Conservation (phyloP, 2,888 invertebrate species). For the Nomada fabriciana region DNA sequence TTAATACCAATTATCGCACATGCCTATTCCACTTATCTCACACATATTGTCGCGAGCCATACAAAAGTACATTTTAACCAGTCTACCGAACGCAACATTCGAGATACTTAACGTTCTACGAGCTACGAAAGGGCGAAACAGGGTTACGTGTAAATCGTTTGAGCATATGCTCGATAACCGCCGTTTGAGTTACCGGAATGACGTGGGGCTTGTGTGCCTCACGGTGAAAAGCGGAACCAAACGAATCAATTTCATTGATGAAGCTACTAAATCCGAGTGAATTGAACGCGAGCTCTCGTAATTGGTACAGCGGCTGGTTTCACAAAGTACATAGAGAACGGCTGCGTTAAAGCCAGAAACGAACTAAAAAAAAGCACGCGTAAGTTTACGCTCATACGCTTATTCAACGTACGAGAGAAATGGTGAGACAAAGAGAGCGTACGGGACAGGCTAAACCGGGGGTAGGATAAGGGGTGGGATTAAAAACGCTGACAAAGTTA, state of each 20-base stretch:
- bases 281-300: constrained; percentile 74
- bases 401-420: constrained; percentile 37
- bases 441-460: constrained; percentile 39
- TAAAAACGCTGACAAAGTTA: constrained; percentile 83
- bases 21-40: too few species aligned
- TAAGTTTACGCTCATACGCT: constrained; percentile 27
- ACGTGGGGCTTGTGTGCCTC: background rate
- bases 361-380: constrained; percentile 44
- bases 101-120: too few species aligned
- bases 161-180: constrained; percentile 46
- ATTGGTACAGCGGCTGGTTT: constrained; percentile 79
- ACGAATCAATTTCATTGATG: constrained; percentile 82
- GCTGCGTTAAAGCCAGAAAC: constrained; percentile 50
- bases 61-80: background rate
- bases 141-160: constrained; percentile 44
- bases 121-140: background rate
- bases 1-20: too few species aligned
- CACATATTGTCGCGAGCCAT: background rate
- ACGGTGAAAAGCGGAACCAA: constrained; percentile 42
- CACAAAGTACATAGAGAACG: constrained; percentile 68
- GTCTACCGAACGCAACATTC: background rate
- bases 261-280: constrained; percentile 80
- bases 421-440: constrained; percentile 26
- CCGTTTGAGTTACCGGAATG: constrained; percentile 28
- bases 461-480: constrained; percentile 64